phyloP scores from a whole-genome alignment of 2,888 invertebrate genomes.

The Leucoma salicis region DNA sequence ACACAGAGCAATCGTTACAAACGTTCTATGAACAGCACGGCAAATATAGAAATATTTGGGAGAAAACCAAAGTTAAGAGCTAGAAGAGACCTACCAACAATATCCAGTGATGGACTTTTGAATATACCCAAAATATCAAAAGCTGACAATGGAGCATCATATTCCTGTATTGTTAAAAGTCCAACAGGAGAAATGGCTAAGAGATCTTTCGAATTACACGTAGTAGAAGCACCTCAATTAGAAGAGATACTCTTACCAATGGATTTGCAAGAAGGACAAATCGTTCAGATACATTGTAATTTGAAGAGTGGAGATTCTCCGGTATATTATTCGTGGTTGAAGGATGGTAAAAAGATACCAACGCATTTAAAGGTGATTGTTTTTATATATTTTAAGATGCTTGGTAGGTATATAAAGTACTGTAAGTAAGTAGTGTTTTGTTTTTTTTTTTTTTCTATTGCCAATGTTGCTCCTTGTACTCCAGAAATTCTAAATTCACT shows the following conservation, averaged over 20 bases:
- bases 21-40: slow-evolving; percentile 54
- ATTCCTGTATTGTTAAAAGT: slow-evolving; percentile 89
- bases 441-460: too few species aligned
- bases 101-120: slow-evolving; percentile 76
- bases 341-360: slow-evolving; percentile 85
- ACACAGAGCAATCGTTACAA: slow-evolving; percentile 58
- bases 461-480: too few species aligned
- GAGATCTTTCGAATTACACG: slow-evolving; percentile 85
- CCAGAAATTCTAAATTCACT: too few species aligned
- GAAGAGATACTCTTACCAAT: slow-evolving; percentile 91
- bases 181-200: slow-evolving; percentile 89
- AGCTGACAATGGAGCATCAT: slow-evolving; percentile 86
- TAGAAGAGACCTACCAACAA: slow-evolving; percentile 53
- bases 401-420: too few species aligned
- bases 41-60: slow-evolving; percentile 71
- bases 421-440: too few species aligned
- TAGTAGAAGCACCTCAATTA: slow-evolving; percentile 89
- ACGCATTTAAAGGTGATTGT: slow-evolving; percentile 82
- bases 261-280: slow-evolving; percentile 90
- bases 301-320: slow-evolving; percentile 88
- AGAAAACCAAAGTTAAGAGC: slow-evolving; percentile 74
- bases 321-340: slow-evolving; percentile 87
- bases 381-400: too few species aligned
- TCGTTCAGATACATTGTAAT: slow-evolving; percentile 92
- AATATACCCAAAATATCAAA: slow-evolving; percentile 84